Evolutionary conservation across 2,888 invertebrate genomes (phyloP).

Genomic region (Apamea epomidion): DNA sequence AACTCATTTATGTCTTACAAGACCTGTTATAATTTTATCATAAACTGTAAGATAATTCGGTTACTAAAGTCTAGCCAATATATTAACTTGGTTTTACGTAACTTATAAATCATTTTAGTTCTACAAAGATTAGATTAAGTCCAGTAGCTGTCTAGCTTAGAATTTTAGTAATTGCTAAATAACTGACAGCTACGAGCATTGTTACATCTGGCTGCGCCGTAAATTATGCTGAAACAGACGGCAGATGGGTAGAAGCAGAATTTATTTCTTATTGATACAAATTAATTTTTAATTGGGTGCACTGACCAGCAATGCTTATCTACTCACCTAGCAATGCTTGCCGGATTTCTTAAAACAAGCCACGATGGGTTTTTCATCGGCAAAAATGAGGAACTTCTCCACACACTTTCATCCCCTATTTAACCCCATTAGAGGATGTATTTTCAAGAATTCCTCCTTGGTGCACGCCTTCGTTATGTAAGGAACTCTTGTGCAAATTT

Average conservation of each 20-base stretch:
- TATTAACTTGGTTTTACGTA: conserved; percentile 13
- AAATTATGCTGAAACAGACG: conserved; percentile 18
- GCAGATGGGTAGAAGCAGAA: neutral
- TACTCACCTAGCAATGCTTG: neutral
- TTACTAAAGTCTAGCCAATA: conserved; percentile 6
- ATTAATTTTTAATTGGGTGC: neutral
- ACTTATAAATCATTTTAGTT: conserved; percentile 20
- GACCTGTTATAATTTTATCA: conserved; percentile 12
- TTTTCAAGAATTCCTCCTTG: neutral
- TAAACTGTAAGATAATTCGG: conserved; percentile 16
- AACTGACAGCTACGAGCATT: conserved; percentile 5
- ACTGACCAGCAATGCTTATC: neutral
- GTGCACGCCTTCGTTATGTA: neutral
- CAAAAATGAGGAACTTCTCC: neutral
- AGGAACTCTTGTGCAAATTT: neutral
- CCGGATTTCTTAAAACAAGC: neutral
- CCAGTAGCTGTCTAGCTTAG: conserved; percentile 10
- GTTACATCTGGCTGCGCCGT: neutral
- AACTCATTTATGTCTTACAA: neutral
- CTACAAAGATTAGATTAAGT: conserved; percentile 27
- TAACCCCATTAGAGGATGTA: too few relatives aligned
- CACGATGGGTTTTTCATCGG: neutral
- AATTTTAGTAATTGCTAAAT: conserved; percentile 22
- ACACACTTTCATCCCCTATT: neutral
- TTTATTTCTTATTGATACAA: conserved; percentile 15